Conservation (phyloP, 1,140 invertebrate species). For the Nomia melanderi region DNA sequence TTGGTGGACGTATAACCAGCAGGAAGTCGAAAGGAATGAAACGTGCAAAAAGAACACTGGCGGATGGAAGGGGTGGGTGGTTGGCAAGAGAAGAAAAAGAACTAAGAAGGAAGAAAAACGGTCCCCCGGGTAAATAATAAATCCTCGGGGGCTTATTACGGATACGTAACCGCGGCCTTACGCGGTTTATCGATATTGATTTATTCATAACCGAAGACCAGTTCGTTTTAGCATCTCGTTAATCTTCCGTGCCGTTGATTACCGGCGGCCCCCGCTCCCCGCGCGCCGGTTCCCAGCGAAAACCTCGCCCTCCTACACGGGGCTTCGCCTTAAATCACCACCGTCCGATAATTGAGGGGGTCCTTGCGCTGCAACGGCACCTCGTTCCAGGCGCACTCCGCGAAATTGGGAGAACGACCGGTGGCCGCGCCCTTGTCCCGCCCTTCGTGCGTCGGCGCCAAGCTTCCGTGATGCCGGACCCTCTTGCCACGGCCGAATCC, state of each 20-base stretch:
- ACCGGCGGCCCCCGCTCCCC: conserved; percentile 22
- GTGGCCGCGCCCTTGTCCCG: conserved; percentile 71
- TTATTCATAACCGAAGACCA: conserved; percentile 56
- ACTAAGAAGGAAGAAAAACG: not conserved
- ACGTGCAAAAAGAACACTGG: not conserved
- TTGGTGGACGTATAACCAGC: conserved; percentile 30
- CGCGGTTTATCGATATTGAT: conserved; percentile 64
- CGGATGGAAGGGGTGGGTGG: not conserved
- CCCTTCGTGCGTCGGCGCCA: conserved; percentile 67
- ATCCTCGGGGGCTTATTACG: conserved; percentile 59
- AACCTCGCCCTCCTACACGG: conserved; percentile 61
- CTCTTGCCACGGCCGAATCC: conserved; percentile 7
- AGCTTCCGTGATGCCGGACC: conserved; percentile 60
- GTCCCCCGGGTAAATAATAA: conserved; percentile 58
- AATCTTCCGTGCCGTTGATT: conserved; percentile 60
- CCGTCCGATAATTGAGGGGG: conserved; percentile 71
- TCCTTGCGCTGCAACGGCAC: conserved; percentile 70
- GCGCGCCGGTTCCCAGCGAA: conserved; percentile 24
- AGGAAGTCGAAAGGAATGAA: conserved; percentile 10
- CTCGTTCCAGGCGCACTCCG: conserved; percentile 71
- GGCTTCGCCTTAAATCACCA: conserved; percentile 71
- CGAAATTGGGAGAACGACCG: conserved; percentile 73
- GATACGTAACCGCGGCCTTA: conserved; percentile 57
- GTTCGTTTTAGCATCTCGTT: conserved; percentile 62
- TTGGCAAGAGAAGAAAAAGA: conserved; percentile 3